phyloP scores from a whole-genome alignment of 1,140 invertebrate genomes.

The Calosoma granatense region DNA sequence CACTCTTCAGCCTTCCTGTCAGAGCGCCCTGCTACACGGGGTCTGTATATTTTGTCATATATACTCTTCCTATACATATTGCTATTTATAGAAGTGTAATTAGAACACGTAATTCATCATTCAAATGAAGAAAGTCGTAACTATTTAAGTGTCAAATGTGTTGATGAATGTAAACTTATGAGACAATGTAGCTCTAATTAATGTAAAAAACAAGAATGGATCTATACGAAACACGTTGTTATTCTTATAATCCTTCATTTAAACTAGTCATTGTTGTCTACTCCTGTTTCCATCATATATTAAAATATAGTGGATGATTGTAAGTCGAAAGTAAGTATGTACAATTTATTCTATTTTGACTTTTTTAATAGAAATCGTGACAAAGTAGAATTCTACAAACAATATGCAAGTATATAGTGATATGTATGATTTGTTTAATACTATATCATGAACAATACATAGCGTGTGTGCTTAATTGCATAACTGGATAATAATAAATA shows the following conservation, averaged over 20 bases:
- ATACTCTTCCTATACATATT: slow-evolving; percentile 4
- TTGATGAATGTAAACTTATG: slow-evolving; percentile 3
- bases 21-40: not conserved
- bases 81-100: slow-evolving; percentile 4
- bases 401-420: too few species aligned
- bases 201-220: slow-evolving; percentile 1
- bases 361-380: too few species aligned
- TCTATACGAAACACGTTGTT: not conserved
- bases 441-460: too few species aligned
- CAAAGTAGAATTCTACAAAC: too few species aligned
- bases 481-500: too few species aligned
- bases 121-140: not conserved
- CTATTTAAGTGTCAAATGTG: slow-evolving; percentile 6
- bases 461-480: too few species aligned
- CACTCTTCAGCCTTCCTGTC: not conserved
- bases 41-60: slow-evolving; percentile 9
- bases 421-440: too few species aligned
- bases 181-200: slow-evolving; percentile 6
- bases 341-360: too few species aligned
- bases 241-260: not conserved
- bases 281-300: too few species aligned
- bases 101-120: not conserved
- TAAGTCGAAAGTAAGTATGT: too few species aligned
- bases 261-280: too few species aligned
- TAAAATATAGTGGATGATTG: too few species aligned